Conservation (phyloP, 23 tunicate genomes). For the Styela plicata region DNA sequence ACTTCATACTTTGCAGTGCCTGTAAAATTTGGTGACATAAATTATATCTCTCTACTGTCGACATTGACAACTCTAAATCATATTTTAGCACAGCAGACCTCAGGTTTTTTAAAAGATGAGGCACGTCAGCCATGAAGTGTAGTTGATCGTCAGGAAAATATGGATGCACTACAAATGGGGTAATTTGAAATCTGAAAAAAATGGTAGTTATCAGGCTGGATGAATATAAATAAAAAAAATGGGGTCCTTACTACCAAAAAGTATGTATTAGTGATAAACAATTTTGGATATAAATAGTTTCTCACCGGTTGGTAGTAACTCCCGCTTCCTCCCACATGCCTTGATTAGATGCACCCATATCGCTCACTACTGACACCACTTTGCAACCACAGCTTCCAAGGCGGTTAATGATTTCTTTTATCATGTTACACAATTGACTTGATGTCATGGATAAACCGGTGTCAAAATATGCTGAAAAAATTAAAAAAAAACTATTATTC, state of each 20-base stretch:
- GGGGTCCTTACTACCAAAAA: not conserved
- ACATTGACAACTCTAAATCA: not conserved
- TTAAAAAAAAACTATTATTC: no score
- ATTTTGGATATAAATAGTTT: not conserved
- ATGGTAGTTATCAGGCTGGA: no score
- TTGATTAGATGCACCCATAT: conserved; percentile 4
- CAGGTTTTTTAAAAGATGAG: conserved; percentile 10
- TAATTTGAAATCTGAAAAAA: not conserved
- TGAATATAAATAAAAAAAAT: no score
- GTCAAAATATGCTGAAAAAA: not conserved
- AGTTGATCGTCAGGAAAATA: conserved; percentile 1
- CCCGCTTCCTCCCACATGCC: conserved; percentile 9
- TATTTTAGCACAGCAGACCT: not conserved
- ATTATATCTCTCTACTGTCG: not conserved
- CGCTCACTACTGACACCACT: not conserved
- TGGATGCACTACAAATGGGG: not conserved
- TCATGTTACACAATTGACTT: not conserved
- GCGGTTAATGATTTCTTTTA: not conserved
- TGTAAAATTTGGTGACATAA: not conserved
- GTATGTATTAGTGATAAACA: not conserved
- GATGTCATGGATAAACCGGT: not conserved
- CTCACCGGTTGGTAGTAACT: not conserved
- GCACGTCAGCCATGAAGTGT: not conserved
- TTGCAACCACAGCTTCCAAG: not conserved
- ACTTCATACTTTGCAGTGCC: not conserved